phyloP scores from a whole-genome alignment of 2,797 vertebrate species.

The Chromis chromis region DNA sequence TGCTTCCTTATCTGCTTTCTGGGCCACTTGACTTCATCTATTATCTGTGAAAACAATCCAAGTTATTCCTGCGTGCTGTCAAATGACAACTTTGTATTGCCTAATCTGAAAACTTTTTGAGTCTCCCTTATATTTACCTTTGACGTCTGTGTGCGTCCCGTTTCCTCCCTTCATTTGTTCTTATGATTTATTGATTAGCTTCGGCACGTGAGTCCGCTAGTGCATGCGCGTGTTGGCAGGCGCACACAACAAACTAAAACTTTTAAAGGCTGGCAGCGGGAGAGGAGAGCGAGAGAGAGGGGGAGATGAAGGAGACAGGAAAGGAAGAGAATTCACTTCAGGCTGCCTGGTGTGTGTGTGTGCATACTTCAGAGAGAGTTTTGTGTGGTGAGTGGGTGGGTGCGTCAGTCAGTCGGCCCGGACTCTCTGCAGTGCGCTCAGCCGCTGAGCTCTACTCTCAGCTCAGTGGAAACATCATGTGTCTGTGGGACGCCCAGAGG shows the following conservation, averaged over 20 bases:
- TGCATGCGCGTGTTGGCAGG: constrained; percentile 10
- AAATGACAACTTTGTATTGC: not conserved
- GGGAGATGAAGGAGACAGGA: constrained; percentile 57
- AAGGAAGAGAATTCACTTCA: constrained; percentile 56
- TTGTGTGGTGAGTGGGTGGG: constrained; percentile 79
- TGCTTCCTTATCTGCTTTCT: constrained; percentile 48
- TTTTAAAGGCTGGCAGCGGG: constrained; percentile 44
- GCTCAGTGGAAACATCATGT: constrained; percentile 84
- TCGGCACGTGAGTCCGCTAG: constrained; percentile 38
- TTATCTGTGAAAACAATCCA: constrained; percentile 41
- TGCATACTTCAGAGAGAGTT: constrained; percentile 69
- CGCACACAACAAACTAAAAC: constrained; percentile 28
- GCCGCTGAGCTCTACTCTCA: constrained; percentile 66
- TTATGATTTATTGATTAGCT: constrained; percentile 64
- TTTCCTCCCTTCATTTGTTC: constrained; percentile 37
- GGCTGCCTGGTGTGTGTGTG: constrained; percentile 44
- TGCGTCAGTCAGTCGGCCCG: constrained; percentile 70
- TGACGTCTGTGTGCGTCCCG: not conserved
- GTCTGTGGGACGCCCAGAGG: constrained; percentile 73
- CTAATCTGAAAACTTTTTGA: not conserved
- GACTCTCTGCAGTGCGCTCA: constrained; percentile 71
- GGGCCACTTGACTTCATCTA: constrained; percentile 39
- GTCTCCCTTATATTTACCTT: constrained; percentile 9
- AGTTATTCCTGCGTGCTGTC: constrained; percentile 34
- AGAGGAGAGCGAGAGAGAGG: constrained; percentile 39